Evolutionary conservation across 2,888 invertebrate genomes (phyloP).

Genomic region (Drosophila longiperda): DNA sequence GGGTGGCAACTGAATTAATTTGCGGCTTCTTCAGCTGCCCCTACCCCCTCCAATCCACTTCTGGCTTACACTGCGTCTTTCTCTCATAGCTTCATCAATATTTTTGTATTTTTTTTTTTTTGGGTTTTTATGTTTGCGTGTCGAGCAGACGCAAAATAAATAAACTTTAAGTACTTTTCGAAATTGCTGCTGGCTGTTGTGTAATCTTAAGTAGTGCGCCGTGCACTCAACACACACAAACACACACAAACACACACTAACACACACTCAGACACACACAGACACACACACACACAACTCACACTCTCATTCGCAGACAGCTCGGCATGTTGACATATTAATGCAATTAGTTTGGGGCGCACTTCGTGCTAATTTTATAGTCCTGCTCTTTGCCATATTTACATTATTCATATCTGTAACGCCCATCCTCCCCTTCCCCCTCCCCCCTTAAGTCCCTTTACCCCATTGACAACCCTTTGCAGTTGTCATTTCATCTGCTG

Average conservation of each 20-base stretch:
- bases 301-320: slow-evolving; percentile 36
- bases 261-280: slow-evolving; percentile 30
- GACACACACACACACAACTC: slow-evolving; percentile 13
- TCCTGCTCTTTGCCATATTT: slow-evolving; percentile 50
- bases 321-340: slow-evolving; percentile 75
- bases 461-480: slow-evolving; percentile 6
- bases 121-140: slow-evolving; percentile 75
- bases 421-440: slow-evolving; percentile 5
- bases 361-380: slow-evolving; percentile 75
- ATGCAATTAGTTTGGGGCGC: slow-evolving; percentile 77
- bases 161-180: slow-evolving; percentile 82
- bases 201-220: slow-evolving; percentile 78
- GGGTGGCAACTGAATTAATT: slow-evolving; percentile 82
- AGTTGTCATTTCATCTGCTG: slow-evolving; percentile 34
- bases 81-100: slow-evolving; percentile 62
- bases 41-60: not conserved
- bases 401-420: slow-evolving; percentile 64
- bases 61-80: not conserved
- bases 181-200: slow-evolving; percentile 77
- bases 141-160: slow-evolving; percentile 78
- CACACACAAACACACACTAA: slow-evolving; percentile 31
- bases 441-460: not conserved
- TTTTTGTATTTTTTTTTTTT: slow-evolving; percentile 27
- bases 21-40: slow-evolving; percentile 42
- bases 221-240: slow-evolving; percentile 59